Conservation (phyloP, 2,888 invertebrate genomes). For the Tetranychus piercei region DNA sequence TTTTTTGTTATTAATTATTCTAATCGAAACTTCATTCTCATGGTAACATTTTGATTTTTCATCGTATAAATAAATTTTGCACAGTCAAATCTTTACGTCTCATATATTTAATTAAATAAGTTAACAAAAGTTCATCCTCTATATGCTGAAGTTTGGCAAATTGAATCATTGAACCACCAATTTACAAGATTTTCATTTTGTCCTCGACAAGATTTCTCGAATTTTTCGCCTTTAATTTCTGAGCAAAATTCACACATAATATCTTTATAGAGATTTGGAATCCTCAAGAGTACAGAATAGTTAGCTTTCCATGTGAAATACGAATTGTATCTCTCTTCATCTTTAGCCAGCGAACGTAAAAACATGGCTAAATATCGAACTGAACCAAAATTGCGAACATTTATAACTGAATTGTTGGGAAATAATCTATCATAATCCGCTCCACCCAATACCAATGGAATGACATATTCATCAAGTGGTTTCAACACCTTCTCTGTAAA, state of each 20-base stretch:
- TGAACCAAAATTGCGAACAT: slow-evolving; percentile 23
- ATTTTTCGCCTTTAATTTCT: neutral
- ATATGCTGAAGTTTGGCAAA: neutral
- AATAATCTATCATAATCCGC: slow-evolving; percentile 25
- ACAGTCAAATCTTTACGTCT: no score
- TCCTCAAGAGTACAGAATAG: slow-evolving; percentile 1
- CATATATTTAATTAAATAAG: no score
- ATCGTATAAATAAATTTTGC: no score
- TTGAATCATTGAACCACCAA: slow-evolving; percentile 6
- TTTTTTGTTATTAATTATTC: no score
- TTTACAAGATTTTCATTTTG: neutral
- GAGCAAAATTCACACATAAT: neutral
- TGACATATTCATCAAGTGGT: slow-evolving; percentile 29
- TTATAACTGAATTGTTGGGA: slow-evolving; percentile 25
- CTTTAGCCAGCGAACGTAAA: slow-evolving; percentile 23
- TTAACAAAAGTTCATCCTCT: no score
- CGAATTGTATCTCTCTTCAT: slow-evolving; percentile 22
- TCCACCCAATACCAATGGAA: slow-evolving; percentile 26
- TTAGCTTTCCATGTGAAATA: slow-evolving; percentile 25
- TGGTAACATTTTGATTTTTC: no score
- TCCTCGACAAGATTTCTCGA: neutral
- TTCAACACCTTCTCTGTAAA: slow-evolving; percentile 34
- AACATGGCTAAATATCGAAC: slow-evolving; percentile 22
- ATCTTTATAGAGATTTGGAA: neutral
- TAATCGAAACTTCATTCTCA: no score